Evolutionary conservation across 1,140 invertebrate genomes (phyloP).

Genomic region (Notospermus geniculatus): DNA sequence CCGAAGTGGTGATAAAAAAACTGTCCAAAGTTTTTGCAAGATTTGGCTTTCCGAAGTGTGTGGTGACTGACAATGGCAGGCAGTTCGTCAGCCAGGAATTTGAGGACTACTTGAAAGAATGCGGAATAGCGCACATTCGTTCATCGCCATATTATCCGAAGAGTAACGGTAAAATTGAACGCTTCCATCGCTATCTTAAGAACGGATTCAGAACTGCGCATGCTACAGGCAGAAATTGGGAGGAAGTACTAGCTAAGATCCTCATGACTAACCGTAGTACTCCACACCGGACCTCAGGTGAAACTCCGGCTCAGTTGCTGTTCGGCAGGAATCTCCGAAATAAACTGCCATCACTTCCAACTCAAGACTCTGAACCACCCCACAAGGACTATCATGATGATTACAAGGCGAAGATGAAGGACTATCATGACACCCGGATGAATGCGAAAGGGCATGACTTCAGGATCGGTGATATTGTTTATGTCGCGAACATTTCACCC

Average conservation of each 20-base stretch:
- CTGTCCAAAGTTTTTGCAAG: constrained; percentile 23
- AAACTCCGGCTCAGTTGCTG: neutral
- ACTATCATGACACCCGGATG: neutral
- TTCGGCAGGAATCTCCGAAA: neutral
- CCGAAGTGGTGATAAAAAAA: neutral
- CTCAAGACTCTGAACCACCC: too few species aligned
- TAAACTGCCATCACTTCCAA: neutral
- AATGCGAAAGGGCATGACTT: neutral
- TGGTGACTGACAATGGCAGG: constrained; percentile 29
- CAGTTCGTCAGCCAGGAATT: constrained; percentile 27
- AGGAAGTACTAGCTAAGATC: neutral
- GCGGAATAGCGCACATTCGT: constrained; percentile 23
- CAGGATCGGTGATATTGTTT: neutral
- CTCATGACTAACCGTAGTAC: neutral
- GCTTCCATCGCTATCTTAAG: neutral
- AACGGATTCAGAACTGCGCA: neutral
- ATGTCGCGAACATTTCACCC: neutral
- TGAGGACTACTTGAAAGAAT: constrained; percentile 15
- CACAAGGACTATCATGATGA: neutral
- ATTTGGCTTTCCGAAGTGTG: constrained; percentile 25
- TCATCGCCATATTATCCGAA: constrained; percentile 22
- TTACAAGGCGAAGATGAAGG: neutral
- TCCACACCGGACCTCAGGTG: neutral
- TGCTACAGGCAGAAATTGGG: neutral
- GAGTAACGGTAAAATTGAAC: constrained; percentile 30